Conservation (phyloP, 2,113 vertebrate species). For the Polyodon spathula region DNA sequence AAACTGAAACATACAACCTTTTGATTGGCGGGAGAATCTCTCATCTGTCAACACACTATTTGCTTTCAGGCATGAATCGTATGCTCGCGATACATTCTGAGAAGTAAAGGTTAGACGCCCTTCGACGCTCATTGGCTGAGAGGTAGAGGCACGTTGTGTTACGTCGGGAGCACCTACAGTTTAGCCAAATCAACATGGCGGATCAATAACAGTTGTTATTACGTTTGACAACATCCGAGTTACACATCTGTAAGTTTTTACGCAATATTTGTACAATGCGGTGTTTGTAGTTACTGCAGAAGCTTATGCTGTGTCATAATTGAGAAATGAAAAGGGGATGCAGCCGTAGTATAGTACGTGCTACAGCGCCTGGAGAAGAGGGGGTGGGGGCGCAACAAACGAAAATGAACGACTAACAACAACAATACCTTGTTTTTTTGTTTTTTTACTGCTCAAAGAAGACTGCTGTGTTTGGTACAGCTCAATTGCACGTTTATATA, state of each 20-base stretch:
- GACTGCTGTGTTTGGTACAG: no score
- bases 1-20: no score
- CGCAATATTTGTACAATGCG: background rate
- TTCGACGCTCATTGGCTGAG: background rate
- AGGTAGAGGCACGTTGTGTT: slow-evolving; percentile 17
- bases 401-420: background rate
- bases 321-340: no score
- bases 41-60: no score
- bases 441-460: background rate
- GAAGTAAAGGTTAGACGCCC: background rate
- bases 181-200: slow-evolving; percentile 43
- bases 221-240: slow-evolving; percentile 20
- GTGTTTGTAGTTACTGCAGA: no score
- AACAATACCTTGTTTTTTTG: background rate
- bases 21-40: no score
- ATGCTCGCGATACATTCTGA: background rate
- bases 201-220: slow-evolving; percentile 42
- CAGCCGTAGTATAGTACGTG: no score
- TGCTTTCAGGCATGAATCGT: background rate
- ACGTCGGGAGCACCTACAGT: slow-evolving; percentile 23
- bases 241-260: slow-evolving; percentile 24
- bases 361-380: no score
- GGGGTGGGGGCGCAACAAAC: background rate
- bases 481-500: no score
- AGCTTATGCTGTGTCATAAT: no score